Conservation (phyloP, 2,113 vertebrate species). For the Lepidothrix coronata region DNA sequence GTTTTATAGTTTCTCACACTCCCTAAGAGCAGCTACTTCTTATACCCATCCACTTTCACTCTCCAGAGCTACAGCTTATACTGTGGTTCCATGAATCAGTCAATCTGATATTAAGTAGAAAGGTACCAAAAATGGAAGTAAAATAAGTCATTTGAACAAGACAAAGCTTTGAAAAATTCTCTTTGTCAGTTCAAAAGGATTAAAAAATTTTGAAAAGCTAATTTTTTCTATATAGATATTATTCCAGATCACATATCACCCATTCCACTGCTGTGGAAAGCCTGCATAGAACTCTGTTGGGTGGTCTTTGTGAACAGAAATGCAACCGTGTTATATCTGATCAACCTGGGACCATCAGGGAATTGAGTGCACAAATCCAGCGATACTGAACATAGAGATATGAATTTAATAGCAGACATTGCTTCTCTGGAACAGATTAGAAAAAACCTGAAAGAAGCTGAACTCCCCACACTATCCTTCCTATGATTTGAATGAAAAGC, state of each 20-base stretch:
- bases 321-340: constrained; percentile 2
- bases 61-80: neutral
- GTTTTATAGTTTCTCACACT: neutral
- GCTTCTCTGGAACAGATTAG: neutral
- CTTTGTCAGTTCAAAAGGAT: neutral
- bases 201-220: constrained; percentile 12
- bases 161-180: constrained; percentile 39
- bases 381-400: neutral
- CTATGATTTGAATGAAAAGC: neutral
- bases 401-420: neutral
- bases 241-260: neutral
- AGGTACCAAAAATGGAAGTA: neutral
- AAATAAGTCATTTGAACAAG: neutral
- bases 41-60: neutral
- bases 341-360: neutral
- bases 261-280: neutral
- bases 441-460: neutral
- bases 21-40: neutral
- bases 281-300: neutral
- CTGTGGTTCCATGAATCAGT: neutral
- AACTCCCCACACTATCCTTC: neutral
- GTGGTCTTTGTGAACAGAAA: constrained; percentile 24
- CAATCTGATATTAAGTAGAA: neutral
- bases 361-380: constrained; percentile 14
- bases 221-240: neutral